These are phyloP conservation scores for Lophura nycthemera DNA, from an alignment of 2,113 vertebrate genomes.

Conservation along the genomic window DNA sequence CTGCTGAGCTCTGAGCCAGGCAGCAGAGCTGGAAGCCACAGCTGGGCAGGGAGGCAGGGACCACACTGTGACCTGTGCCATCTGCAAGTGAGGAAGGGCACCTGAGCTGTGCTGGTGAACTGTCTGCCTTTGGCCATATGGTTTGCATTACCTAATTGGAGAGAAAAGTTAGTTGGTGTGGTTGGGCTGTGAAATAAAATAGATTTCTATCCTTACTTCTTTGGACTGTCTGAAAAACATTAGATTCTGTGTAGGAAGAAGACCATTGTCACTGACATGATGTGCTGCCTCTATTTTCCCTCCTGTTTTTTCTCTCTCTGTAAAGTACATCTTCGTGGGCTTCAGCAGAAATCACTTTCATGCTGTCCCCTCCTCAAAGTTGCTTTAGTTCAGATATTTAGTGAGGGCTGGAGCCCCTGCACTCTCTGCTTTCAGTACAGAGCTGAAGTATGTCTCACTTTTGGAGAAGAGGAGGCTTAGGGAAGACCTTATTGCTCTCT, in stretches of 20 bases:
- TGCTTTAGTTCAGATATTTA: background rate
- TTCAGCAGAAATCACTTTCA: background rate
- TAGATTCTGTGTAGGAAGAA: background rate
- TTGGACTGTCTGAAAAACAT: background rate
- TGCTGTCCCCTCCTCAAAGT: background rate
- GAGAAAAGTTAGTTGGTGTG: background rate
- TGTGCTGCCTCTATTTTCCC: background rate
- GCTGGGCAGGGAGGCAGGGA: background rate
- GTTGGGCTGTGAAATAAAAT: background rate
- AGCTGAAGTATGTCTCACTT: background rate
- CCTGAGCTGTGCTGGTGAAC: background rate
- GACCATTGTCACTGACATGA: background rate
- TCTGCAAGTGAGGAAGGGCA: rapidly evolving
- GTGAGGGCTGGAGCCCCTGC: background rate
- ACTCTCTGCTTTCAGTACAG: background rate
- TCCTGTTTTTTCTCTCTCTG: background rate
- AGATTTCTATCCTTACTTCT: background rate
- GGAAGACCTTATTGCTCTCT: too few relatives aligned
- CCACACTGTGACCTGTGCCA: background rate
- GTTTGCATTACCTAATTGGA: slow-evolving; percentile 17
- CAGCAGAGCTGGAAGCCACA: background rate
- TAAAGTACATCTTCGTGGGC: background rate
- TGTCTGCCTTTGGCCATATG: background rate
- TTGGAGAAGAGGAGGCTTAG: too few relatives aligned
- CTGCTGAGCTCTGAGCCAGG: rapidly evolving